A percentile compares a stretch with the other conserved stretches of the same genome.
Conservation (phyloP, 2,113 vertebrate genomes). For the Pseudopodoces humilis region DNA sequence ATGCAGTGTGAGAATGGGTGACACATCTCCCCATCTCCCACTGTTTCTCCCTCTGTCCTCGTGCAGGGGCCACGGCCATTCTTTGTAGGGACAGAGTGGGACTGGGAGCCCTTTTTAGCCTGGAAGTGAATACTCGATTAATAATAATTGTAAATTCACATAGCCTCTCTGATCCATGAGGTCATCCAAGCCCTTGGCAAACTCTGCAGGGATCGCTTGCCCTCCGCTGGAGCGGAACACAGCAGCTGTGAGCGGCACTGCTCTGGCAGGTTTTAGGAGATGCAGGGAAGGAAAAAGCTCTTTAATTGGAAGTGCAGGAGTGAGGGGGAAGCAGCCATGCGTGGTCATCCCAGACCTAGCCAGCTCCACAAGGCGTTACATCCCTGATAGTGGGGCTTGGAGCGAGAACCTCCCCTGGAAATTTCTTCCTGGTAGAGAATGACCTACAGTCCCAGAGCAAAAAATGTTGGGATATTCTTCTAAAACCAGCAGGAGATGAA, state of each 20-base stretch:
- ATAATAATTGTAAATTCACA: neutral
- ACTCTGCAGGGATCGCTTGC: neutral
- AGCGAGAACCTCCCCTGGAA: neutral
- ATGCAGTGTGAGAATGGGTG: neutral
- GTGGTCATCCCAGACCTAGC: neutral
- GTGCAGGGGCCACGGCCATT: accelerated
- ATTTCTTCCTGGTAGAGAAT: neutral
- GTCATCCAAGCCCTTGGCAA: neutral
- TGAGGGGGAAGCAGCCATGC: neutral
- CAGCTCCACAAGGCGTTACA: neutral
- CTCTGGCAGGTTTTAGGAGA: neutral
- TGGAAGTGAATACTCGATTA: neutral
- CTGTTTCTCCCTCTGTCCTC: neutral
- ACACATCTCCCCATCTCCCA: neutral
- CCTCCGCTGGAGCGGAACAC: neutral
- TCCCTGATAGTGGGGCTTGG: neutral
- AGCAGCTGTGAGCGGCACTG: neutral
- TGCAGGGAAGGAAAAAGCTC: neutral
- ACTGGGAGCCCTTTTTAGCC: neutral
- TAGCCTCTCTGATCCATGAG: neutral
- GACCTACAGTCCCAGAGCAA: neutral
- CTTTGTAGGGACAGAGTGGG: accelerated
- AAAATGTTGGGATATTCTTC: neutral
- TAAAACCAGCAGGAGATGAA: neutral
- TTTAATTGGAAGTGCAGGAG: neutral